Conservation (phyloP, 1,140 invertebrate genomes). For the Cydia amplana region DNA sequence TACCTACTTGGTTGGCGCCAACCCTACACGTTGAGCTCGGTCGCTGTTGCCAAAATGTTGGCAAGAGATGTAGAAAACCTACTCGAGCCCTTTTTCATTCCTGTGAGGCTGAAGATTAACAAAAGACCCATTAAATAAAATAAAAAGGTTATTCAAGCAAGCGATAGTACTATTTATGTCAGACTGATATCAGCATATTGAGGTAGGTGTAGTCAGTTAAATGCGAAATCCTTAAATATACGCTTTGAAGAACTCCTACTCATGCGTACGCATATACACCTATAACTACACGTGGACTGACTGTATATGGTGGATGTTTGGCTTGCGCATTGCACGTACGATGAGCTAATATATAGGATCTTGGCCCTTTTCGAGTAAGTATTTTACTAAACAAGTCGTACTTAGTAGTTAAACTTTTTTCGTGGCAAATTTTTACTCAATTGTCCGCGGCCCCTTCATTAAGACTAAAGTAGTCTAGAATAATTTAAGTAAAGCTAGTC, state of each 20-base stretch:
- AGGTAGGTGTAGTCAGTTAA: background rate
- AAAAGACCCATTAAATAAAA: background rate
- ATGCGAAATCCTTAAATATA: background rate
- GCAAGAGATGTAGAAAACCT: conserved; percentile 7
- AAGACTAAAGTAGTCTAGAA: background rate
- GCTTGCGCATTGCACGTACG: background rate
- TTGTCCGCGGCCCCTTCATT: no score
- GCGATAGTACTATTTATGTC: background rate
- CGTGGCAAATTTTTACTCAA: no score
- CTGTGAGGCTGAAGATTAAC: background rate
- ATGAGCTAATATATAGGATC: background rate
- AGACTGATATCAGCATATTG: background rate
- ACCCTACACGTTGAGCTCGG: conserved; percentile 2
- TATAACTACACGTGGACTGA: no score
- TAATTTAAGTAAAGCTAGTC: background rate
- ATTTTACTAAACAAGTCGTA: background rate
- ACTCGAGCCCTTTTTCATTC: background rate
- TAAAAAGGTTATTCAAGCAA: background rate
- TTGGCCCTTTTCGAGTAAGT: background rate
- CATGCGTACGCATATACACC: background rate
- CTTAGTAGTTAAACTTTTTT: no score
- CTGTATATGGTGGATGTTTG: background rate
- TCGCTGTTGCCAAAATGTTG: conserved; percentile 20
- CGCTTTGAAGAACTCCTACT: background rate
- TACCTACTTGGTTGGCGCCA: background rate